Base-by-base conservation (phyloP, 2,797 vertebrate genomes). In the Carapus acus region DNA sequence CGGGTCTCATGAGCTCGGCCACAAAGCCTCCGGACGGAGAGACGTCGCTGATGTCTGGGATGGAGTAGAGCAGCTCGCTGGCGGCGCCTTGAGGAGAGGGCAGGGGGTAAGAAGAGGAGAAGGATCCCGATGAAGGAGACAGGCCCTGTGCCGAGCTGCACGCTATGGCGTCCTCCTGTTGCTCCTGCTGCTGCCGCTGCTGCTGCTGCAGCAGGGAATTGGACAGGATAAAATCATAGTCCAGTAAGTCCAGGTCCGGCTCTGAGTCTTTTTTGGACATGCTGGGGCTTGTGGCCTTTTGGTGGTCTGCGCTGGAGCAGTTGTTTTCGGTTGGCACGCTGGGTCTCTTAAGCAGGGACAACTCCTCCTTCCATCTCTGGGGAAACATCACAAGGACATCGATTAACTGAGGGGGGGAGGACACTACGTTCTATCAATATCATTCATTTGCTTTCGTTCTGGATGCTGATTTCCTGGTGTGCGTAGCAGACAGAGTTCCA, bases 211-310 rank as follows among this genome's bases (percentile, higher is more conserved):
- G 87, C 46, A 95, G 86, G 3, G 92, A 93, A 75, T 96, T 98
- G 15, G 94, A 96, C n/a, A 98, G 85, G 20, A 98, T 97, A 76
- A 97, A 97, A 79, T 98, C 94, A 76, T 96, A 93, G 83, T 98
- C 95, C 75, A 92, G 82, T 47, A 95, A 85, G 72, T 97, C 94
- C 70, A 96, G 85, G 68, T 96, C 94, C 12, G 60, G 83, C 71
- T 95, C 94, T 0, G 85, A 67, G 54, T 98, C 93, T 59, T 89
- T 91, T 59, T 90, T 91, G 54, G 90, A 74, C 75, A 93, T 89
- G 65, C 84, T 79, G 23, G 74, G 66, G 58, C 64, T 77, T 16
- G 83, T 78, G 72, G 81, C 58, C 29, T 74, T 77, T 40, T 84
- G 80, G 51, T 81, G 79, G 71, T 86, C 84, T 27, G 65, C 77